phyloP scores from a whole-genome alignment of 2,797 vertebrate species.

The Neosilurus hyrtlii region DNA sequence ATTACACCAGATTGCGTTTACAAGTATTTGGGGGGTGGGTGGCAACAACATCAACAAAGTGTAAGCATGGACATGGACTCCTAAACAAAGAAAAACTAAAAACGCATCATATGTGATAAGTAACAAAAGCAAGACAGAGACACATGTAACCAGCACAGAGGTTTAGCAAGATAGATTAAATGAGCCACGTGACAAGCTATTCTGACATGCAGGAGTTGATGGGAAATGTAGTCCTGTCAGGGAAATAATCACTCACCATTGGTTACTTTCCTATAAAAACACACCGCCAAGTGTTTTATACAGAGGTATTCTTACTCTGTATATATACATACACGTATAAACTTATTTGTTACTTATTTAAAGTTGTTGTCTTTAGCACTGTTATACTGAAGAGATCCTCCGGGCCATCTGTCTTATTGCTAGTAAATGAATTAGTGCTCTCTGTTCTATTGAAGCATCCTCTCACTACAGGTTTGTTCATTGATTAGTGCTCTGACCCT shows the following conservation, averaged over 20 bases:
- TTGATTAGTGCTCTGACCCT: constrained; percentile 62
- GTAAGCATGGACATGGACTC: no score
- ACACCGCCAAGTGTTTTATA: not conserved
- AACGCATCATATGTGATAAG: no score
- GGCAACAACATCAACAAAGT: no score
- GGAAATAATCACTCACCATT: not conserved
- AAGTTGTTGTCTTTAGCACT: not conserved
- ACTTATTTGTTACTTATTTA: not conserved
- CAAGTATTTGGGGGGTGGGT: no score
- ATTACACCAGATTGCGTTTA: no score
- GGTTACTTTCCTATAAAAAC: not conserved
- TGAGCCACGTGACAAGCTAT: no score
- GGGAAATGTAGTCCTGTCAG: no score
- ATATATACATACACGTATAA: not conserved
- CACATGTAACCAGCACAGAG: no score
- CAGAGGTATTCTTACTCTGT: not conserved
- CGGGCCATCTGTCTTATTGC: constrained; percentile 29
- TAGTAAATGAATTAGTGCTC: constrained; percentile 55
- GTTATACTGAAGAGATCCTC: constrained; percentile 1
- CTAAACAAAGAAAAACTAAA: no score
- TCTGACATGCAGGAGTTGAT: no score
- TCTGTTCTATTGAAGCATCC: constrained; percentile 58
- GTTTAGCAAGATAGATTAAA: no score
- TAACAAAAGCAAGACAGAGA: no score
- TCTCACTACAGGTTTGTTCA: constrained; percentile 59